Percentiles rank a stretch among this genome's conserved stretches.
These are phyloP conservation scores for Hippocampus barbouri DNA, from an alignment of 2,113 vertebrate genomes.

Conservation along the genomic window DNA sequence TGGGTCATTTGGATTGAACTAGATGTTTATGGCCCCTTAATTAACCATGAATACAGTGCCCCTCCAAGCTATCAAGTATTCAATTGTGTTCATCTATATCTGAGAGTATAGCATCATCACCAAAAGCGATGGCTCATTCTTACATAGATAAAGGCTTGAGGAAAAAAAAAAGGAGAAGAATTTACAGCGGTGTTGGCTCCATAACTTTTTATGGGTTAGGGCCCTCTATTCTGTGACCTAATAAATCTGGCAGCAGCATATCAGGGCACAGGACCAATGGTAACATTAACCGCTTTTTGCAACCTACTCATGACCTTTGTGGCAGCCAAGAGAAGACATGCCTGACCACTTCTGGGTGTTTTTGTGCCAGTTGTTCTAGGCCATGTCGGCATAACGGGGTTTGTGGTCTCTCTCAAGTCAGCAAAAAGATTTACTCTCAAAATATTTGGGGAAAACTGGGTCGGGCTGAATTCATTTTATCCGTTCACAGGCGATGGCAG, in stretches of 20 bases:
- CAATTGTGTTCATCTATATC: background rate
- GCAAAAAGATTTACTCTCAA: slow-evolving; percentile 6
- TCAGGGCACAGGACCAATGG: slow-evolving; percentile 9
- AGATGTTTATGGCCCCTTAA: slow-evolving; percentile 4
- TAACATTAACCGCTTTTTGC: slow-evolving; percentile 19
- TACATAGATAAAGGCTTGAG: background rate
- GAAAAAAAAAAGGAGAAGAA: background rate
- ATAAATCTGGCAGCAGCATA: slow-evolving; percentile 20
- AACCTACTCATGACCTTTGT: slow-evolving; percentile 52
- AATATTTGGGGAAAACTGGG: slow-evolving; percentile 21
- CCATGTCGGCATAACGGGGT: slow-evolving; percentile 7
- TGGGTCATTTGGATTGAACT: background rate
- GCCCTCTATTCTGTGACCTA: slow-evolving; percentile 13
- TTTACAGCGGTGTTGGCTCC: background rate
- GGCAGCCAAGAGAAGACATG: slow-evolving; percentile 26
- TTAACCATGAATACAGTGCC: background rate
- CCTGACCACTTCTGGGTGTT: slow-evolving; percentile 39
- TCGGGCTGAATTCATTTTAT: slow-evolving; percentile 16
- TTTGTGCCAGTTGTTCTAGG: slow-evolving; percentile 41
- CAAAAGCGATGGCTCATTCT: slow-evolving; percentile 4
- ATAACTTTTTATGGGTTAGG: slow-evolving; percentile 11
- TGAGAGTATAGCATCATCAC: slow-evolving; percentile 12
- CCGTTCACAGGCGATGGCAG: slow-evolving; percentile 14
- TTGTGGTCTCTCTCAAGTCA: slow-evolving; percentile 20
- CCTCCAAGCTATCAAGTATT: background rate